These are phyloP conservation scores for Poeciliopsis occidentalis DNA, from an alignment of 2,113 vertebrate genomes.

Conservation along the genomic window DNA sequence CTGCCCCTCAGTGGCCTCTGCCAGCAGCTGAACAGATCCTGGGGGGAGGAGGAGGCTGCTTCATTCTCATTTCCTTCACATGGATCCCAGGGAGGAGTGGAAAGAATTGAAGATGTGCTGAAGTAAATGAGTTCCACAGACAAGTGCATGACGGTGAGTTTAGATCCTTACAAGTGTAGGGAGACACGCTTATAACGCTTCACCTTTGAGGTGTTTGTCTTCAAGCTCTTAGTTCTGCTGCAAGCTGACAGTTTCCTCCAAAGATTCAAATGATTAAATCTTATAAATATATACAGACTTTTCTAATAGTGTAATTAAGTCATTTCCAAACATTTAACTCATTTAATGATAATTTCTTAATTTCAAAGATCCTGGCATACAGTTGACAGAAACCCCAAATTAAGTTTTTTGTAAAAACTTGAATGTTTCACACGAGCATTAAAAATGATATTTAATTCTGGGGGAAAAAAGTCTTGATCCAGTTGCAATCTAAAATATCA, in stretches of 20 bases:
- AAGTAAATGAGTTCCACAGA: constrained; percentile 51
- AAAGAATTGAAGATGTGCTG: constrained; percentile 39
- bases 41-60: not conserved
- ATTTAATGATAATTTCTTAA: no score
- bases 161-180: not conserved
- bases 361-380: no score
- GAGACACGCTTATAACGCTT: constrained; percentile 1
- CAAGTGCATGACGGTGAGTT: constrained; percentile 27
- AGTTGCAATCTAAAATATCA: not conserved
- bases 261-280: not conserved
- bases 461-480: not conserved
- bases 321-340: not conserved
- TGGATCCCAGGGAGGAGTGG: constrained; percentile 35
- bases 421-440: not conserved
- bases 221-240: constrained; percentile 46
- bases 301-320: not conserved
- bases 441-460: not conserved
- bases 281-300: not conserved
- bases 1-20: constrained; percentile 70
- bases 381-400: not conserved
- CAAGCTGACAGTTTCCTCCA: not conserved
- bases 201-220: constrained; percentile 37
- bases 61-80: constrained; percentile 28
- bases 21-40: constrained; percentile 5
- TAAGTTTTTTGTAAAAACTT: no score